Evolutionary conservation across 2,113 vertebrate species (phyloP).

Genomic region (Cyprinodon variegatus): DNA sequence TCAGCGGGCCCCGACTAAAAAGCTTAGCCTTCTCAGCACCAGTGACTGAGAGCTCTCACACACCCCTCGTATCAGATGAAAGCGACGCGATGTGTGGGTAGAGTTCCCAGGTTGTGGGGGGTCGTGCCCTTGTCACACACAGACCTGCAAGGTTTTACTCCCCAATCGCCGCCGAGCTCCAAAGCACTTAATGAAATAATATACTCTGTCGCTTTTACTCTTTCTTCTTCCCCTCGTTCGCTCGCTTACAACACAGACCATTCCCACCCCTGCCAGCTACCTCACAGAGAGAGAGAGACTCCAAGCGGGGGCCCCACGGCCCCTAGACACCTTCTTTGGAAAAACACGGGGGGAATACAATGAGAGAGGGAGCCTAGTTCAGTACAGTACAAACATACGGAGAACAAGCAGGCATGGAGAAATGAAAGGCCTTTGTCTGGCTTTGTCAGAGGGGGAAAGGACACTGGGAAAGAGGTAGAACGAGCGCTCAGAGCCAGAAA

Average conservation of each 20-base stretch:
- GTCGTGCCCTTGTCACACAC: conserved; percentile 92
- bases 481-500: conserved; percentile 38
- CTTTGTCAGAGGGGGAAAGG: conserved; percentile 54
- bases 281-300: conserved; percentile 41
- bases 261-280: conserved; percentile 42
- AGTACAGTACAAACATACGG: conserved; percentile 76
- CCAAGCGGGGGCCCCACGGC: conserved; percentile 69
- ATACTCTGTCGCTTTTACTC: conserved; percentile 78
- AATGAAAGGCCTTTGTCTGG: conserved; percentile 78
- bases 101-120: conserved; percentile 89
- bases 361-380: conserved; percentile 60
- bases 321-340: conserved; percentile 72
- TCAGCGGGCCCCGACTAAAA: conserved; percentile 70
- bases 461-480: conserved; percentile 63
- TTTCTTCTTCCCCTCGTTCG: conserved; percentile 56
- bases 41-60: conserved; percentile 82
- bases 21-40: conserved; percentile 76
- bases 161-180: conserved; percentile 84
- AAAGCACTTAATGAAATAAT: conserved; percentile 98
- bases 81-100: conserved; percentile 56
- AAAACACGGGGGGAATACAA: conserved; percentile 60
- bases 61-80: conserved; percentile 61
- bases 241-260: conserved; percentile 41
- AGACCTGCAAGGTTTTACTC: conserved; percentile 88
- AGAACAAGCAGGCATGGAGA: conserved; percentile 62